Base-by-base conservation (phyloP, 2,113 vertebrate species). In the Pantherophis guttatus region DNA sequence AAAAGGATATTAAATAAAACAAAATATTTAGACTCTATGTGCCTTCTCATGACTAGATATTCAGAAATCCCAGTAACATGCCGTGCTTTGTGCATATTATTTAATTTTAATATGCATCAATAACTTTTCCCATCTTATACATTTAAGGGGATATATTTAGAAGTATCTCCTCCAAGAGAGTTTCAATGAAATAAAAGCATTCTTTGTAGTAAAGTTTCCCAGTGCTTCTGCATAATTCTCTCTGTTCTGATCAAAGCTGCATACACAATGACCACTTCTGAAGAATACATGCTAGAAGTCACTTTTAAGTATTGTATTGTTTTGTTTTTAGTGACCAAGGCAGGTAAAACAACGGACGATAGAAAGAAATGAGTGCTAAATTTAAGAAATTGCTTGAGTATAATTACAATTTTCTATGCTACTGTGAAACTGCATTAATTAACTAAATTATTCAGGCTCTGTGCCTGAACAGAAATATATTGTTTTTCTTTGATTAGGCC, bases 171-270 rank as follows among this genome's bases (percentile, higher is more conserved):
- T 53, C 62, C 88, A 94, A 88, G 6, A 70, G 0, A 1, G 8
- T 87, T 93, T 91, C 53, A 58, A 88, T 70, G 13, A n/a, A 93
- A 93, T 89, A 57, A 92, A 92, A 94, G 17, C 17, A 90, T 62
- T 53, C 17, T 93, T 89, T 92, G 87, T 44, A 91, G 62, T 23
- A 24, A 53, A 85, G n/a, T 91, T 92, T 21, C 57, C 75, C 23
- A 13, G n/a, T 89, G 44, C 48, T 91, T 86, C 33, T 91, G 50
- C 24, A 75, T 15, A 94, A 55, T 58, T 93, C 5, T 92, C 54
- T 94, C 10, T 70, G 19, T 93, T 55, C 33, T 87, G 7, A 10
- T 91, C 90, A 70, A 94, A 95, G 59, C 12, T 94, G 15, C 85
- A 90, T 95, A 95, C 85, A 53, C 87, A 91, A 88, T 0, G 0